phyloP scores from a whole-genome alignment of 2,113 vertebrate genomes.

The Ancistrus triradiatus region DNA sequence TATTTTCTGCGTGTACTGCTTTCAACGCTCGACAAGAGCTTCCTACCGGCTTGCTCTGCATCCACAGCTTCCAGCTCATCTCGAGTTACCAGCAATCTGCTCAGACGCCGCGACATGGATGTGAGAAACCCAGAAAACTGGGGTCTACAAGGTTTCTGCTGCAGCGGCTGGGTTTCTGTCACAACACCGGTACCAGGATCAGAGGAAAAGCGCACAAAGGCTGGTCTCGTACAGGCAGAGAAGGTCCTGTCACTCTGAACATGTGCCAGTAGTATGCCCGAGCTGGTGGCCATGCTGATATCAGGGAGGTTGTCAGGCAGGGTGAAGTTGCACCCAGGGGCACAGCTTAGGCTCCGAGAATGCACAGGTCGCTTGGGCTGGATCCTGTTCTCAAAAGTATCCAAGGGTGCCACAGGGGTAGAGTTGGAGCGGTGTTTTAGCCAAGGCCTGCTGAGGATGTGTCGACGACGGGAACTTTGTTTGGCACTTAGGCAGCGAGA shows the following conservation, averaged over 20 bases:
- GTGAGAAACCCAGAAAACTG: conserved; percentile 43
- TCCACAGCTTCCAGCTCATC: conserved; percentile 1
- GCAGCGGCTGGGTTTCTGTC: background rate
- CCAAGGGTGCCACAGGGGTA: conserved; percentile 37
- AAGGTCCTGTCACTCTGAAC: background rate
- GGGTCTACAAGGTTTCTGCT: conserved; percentile 15
- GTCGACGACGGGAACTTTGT: conserved; percentile 29
- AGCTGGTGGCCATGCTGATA: conserved; percentile 27
- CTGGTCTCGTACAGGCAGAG: conserved; percentile 33
- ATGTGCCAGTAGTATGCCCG: conserved; percentile 16
- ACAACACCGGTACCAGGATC: conserved; percentile 34
- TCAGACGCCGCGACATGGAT: conserved; percentile 51
- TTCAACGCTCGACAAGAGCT: no score
- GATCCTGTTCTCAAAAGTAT: conserved; percentile 45
- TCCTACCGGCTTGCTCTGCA: conserved; percentile 55
- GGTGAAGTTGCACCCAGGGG: background rate
- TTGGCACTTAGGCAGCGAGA: background rate
- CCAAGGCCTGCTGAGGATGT: conserved; percentile 43
- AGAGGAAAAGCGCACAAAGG: conserved; percentile 55
- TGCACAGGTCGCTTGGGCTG: background rate
- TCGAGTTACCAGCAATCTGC: conserved; percentile 42
- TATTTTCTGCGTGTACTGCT: no score
- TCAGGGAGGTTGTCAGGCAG: conserved; percentile 23
- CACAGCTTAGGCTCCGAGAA: background rate
- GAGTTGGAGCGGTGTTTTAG: conserved; percentile 18